These are phyloP conservation scores for Sphinx pinastri DNA, from an alignment of 2,888 invertebrate species.

Conservation along the genomic window DNA sequence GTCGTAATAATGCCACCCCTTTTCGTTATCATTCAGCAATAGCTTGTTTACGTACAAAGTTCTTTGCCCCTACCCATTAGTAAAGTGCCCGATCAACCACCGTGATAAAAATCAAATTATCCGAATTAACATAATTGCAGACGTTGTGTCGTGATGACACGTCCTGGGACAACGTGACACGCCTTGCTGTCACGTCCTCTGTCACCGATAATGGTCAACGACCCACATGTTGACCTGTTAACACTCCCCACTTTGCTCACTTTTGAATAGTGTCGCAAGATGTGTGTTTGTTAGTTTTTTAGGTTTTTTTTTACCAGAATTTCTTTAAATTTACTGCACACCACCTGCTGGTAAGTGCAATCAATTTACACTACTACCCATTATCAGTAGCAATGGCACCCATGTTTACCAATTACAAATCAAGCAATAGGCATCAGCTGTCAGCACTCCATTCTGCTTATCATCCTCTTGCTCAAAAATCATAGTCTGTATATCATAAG, in stretches of 20 bases:
- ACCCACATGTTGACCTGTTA: neutral
- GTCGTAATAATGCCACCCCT: too few species aligned
- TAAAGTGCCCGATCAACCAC: neutral
- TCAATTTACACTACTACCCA: too few species aligned
- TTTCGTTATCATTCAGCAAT: too few species aligned
- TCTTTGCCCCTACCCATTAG: neutral
- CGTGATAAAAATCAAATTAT: neutral
- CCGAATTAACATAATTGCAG: neutral
- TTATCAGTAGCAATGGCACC: too few species aligned
- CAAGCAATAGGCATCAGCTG: too few species aligned
- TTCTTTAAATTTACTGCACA: neutral
- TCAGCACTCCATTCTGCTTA: too few species aligned
- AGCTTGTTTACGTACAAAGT: neutral
- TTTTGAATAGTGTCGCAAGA: neutral
- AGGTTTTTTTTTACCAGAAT: too few species aligned
- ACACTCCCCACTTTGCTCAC: neutral
- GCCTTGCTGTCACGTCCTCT: slow-evolving; percentile 3
- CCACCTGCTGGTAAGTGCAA: too few species aligned
- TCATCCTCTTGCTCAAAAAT: too few species aligned
- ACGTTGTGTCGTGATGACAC: neutral
- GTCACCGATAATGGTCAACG: neutral
- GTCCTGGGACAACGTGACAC: neutral
- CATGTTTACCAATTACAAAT: too few species aligned
- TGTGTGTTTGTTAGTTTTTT: neutral
- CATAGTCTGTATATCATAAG: too few species aligned